These are phyloP conservation scores for Trachelus tabidus DNA, from an alignment of 2,888 invertebrate genomes.

Conservation along the genomic window DNA sequence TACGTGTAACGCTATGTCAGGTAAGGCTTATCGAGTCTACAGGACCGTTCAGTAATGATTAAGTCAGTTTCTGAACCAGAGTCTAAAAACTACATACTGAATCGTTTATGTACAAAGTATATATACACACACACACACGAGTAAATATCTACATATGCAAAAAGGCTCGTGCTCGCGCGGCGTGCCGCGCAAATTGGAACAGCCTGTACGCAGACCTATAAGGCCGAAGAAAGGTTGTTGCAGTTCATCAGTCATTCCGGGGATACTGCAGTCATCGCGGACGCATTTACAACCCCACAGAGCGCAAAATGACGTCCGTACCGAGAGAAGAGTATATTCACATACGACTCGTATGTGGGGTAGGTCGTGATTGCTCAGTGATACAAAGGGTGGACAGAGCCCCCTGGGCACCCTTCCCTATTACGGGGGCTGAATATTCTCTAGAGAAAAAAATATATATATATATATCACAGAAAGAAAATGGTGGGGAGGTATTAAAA, in stretches of 20 bases:
- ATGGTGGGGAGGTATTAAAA: constrained; percentile 11
- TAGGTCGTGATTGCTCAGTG: constrained; percentile 66
- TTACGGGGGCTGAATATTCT: constrained; percentile 29
- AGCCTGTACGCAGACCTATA: constrained; percentile 2
- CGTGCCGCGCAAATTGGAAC: not conserved
- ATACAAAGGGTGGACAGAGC: constrained; percentile 65
- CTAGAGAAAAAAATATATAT: not conserved
- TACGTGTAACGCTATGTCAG: no score
- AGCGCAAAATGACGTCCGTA: constrained; percentile 60
- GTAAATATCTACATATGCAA: not conserved
- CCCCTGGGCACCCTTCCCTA: constrained; percentile 57
- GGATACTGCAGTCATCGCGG: constrained; percentile 49
- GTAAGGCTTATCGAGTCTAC: no score
- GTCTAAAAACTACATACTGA: not conserved
- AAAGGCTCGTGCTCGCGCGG: not conserved
- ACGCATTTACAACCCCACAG: constrained; percentile 56
- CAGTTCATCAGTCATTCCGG: constrained; percentile 65
- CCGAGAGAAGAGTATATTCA: constrained; percentile 26
- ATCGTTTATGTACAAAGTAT: not conserved
- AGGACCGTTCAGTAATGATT: no score
- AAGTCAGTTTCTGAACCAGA: not conserved
- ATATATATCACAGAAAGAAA: not conserved
- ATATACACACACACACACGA: not conserved
- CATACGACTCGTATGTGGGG: constrained; percentile 48
- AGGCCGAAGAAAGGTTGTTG: constrained; percentile 56